phyloP scores from a whole-genome alignment of 2,888 invertebrate genomes.

The Drosophila paracracens region DNA sequence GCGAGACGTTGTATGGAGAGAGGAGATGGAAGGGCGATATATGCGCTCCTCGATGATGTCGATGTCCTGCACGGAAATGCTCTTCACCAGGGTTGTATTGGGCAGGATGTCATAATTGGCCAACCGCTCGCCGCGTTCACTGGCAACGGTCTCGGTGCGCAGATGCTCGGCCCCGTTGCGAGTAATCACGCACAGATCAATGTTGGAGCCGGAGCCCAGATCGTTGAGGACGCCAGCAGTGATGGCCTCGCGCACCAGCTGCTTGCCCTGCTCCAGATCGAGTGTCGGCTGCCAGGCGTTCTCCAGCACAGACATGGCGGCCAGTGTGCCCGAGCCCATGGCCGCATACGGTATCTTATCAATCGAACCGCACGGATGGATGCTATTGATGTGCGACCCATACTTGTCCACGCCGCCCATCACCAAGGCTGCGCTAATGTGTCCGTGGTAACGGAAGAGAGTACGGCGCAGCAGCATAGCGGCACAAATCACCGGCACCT shows the following conservation, averaged over 20 bases:
- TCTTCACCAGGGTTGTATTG: constrained; percentile 82
- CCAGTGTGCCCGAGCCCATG: constrained; percentile 98
- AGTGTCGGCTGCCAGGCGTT: constrained; percentile 92
- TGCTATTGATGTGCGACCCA: constrained; percentile 94
- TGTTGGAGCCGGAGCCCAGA: constrained; percentile 97
- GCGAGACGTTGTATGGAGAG: background rate
- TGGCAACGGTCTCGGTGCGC: constrained; percentile 94
- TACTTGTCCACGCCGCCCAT: constrained; percentile 96
- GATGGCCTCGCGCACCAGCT: constrained; percentile 96
- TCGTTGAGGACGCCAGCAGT: constrained; percentile 99
- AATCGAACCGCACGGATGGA: constrained; percentile 98
- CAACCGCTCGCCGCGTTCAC: constrained; percentile 85
- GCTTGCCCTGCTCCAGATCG: constrained; percentile 93
- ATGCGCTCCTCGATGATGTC: constrained; percentile 72
- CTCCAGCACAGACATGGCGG: constrained; percentile 99
- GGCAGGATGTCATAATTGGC: constrained; percentile 76
- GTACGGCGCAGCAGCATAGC: constrained; percentile 96
- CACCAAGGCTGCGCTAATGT: constrained; percentile 97
- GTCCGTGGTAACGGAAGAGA: constrained; percentile 96
- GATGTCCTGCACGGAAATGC: constrained; percentile 72
- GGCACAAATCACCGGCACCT: constrained; percentile 95
- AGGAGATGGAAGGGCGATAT: constrained; percentile 20
- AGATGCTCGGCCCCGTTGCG: constrained; percentile 92
- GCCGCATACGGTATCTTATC: constrained; percentile 96
- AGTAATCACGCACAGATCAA: constrained; percentile 97